Evolutionary conservation across 2,888 invertebrate species (phyloP).

Genomic region (Plagodis pulveraria): DNA sequence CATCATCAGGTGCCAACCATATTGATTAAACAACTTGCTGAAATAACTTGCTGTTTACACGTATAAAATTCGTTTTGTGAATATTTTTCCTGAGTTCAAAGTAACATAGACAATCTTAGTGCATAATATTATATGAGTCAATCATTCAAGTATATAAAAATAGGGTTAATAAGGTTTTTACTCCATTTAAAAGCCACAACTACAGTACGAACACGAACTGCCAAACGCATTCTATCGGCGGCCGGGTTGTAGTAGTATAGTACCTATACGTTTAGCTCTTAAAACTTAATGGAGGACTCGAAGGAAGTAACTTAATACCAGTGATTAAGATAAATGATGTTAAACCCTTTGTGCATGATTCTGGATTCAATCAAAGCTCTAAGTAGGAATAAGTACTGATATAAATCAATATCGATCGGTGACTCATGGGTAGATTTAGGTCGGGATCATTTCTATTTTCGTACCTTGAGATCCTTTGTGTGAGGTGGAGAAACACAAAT

Average conservation of each 20-base stretch:
- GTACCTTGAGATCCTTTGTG: constrained; percentile 1
- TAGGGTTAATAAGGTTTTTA: too few relatives aligned
- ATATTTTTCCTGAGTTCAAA: too few relatives aligned
- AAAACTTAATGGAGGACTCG: constrained; percentile 9
- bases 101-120: too few relatives aligned
- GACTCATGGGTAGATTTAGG: constrained; percentile 1
- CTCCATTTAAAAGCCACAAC: too few relatives aligned
- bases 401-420: constrained; percentile 3
- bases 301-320: constrained; percentile 20
- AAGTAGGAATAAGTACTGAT: neutral
- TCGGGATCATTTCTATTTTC: constrained; percentile 15
- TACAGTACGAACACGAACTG: too few relatives aligned
- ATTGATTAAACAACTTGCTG: constrained; percentile 12
- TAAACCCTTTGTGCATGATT: constrained; percentile 12
- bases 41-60: constrained; percentile 6
- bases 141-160: too few relatives aligned
- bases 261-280: too few relatives aligned
- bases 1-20: constrained; percentile 10
- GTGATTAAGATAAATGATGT: constrained; percentile 15
- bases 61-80: too few relatives aligned
- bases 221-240: too few relatives aligned
- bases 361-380: constrained; percentile 20
- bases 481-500: too few relatives aligned
- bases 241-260: too few relatives aligned
- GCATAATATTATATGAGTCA: too few relatives aligned